phyloP scores from a whole-genome alignment of 2,797 vertebrate genomes.

The Myiotriccus ornatus region DNA sequence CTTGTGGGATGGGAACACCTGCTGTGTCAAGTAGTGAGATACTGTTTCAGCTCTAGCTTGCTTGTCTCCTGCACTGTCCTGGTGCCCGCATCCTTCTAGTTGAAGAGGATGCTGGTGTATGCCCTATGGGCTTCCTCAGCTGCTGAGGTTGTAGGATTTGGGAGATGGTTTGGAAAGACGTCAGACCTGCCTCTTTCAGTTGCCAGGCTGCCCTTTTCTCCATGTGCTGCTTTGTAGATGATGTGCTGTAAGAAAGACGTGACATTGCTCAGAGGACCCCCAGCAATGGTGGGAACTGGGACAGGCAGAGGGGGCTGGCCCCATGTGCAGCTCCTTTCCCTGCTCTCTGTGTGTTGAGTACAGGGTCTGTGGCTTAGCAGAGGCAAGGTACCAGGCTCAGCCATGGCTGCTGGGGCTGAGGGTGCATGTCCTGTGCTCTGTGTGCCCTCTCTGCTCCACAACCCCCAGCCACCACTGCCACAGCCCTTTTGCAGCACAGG shows the following conservation, averaged over 20 bases:
- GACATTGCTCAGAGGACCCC: neutral
- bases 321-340: accelerated
- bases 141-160: accelerated
- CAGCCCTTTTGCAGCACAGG: neutral
- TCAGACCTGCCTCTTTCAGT: neutral
- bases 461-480: accelerated
- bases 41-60: neutral
- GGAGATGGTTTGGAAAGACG: neutral
- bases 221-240: neutral
- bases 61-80: neutral
- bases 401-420: neutral
- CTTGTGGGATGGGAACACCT: accelerated
- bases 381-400: neutral
- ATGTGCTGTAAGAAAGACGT: neutral
- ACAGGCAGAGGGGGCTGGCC: neutral
- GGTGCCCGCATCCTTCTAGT: neutral
- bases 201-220: neutral
- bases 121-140: neutral
- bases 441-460: neutral
- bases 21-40: neutral
- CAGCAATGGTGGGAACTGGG: neutral
- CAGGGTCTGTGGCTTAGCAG: neutral
- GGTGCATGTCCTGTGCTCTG: too few species aligned
- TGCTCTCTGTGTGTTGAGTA: neutral
- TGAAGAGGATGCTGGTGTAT: neutral